Percentiles rank a stretch among this genome's conserved stretches.
phyloP scores from a whole-genome alignment of 2,113 vertebrate genomes.

The Neotoma lepida region DNA sequence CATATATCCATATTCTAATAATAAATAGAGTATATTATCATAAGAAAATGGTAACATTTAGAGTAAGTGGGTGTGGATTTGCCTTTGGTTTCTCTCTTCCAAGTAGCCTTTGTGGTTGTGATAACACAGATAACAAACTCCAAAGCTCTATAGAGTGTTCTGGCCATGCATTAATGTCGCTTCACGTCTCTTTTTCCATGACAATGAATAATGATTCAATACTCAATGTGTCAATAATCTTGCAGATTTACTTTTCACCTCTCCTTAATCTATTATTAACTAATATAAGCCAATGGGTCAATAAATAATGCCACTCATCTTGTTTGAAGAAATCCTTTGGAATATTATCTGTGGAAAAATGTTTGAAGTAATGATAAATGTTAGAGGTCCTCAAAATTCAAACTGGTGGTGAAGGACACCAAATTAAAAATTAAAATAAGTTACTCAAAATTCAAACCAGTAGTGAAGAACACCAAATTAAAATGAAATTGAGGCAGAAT shows the following conservation, averaged over 20 bases:
- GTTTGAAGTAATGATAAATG: background rate
- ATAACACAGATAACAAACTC: conserved; percentile 32
- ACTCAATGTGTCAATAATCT: conserved; percentile 43
- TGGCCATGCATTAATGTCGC: background rate
- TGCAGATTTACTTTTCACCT: conserved; percentile 33
- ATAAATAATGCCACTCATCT: conserved; percentile 54
- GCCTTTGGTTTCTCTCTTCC: background rate
- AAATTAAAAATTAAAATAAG: conserved; percentile 57
- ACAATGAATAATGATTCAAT: conserved; percentile 20
- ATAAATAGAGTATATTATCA: background rate
- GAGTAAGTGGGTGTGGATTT: background rate
- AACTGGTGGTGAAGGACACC: conserved; percentile 15
- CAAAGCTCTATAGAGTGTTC: background rate
- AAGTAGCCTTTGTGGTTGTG: background rate
- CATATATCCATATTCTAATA: conserved; percentile 4
- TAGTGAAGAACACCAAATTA: conserved; percentile 36
- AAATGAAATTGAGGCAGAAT: conserved; percentile 43
- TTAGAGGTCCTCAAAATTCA: conserved; percentile 44
- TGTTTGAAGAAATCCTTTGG: conserved; percentile 31
- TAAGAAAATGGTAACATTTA: conserved; percentile 34
- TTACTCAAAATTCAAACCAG: conserved; percentile 51
- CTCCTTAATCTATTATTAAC: conserved; percentile 65
- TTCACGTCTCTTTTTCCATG: background rate
- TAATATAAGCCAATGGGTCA: conserved; percentile 28
- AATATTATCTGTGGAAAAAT: background rate